phyloP scores from a whole-genome alignment of 2,888 invertebrate species.

The Erebia ligea region DNA sequence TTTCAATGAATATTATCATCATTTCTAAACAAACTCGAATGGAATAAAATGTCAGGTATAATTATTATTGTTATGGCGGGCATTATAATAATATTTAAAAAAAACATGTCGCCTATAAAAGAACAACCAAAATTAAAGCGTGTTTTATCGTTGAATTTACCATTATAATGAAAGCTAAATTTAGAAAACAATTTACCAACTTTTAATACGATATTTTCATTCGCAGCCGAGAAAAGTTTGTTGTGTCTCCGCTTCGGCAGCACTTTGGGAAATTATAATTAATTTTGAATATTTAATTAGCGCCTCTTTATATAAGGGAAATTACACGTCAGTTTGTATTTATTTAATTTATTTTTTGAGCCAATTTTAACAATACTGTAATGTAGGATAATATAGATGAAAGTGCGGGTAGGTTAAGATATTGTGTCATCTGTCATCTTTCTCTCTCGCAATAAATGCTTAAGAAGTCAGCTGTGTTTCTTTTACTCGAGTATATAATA shows the following conservation, averaged over 20 bases:
- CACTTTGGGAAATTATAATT: constrained; percentile 4
- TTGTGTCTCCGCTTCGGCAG: background rate
- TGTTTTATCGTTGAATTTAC: constrained; percentile 7
- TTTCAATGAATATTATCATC: too few relatives aligned
- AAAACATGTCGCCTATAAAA: constrained; percentile 3
- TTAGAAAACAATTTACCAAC: constrained; percentile 8
- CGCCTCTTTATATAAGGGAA: background rate
- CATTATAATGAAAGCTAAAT: constrained; percentile 5
- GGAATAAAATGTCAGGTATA: background rate
- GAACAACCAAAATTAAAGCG: constrained; percentile 7
- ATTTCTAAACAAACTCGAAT: too few relatives aligned
- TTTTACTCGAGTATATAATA: too few relatives aligned
- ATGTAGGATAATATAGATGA: too few relatives aligned
- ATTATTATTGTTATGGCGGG: background rate
- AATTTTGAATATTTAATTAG: constrained; percentile 13
- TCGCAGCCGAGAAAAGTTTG: constrained; percentile 1
- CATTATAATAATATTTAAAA: background rate
- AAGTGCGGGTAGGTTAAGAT: too few relatives aligned
- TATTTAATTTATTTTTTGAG: background rate
- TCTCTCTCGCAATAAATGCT: too few relatives aligned
- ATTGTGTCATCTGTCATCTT: too few relatives aligned
- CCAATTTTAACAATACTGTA: too few relatives aligned
- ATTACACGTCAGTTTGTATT: background rate
- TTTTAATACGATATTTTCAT: constrained; percentile 10
- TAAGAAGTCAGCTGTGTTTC: too few relatives aligned